Conservation (phyloP, 2,888 invertebrate species). For the Phengaris alcon region DNA sequence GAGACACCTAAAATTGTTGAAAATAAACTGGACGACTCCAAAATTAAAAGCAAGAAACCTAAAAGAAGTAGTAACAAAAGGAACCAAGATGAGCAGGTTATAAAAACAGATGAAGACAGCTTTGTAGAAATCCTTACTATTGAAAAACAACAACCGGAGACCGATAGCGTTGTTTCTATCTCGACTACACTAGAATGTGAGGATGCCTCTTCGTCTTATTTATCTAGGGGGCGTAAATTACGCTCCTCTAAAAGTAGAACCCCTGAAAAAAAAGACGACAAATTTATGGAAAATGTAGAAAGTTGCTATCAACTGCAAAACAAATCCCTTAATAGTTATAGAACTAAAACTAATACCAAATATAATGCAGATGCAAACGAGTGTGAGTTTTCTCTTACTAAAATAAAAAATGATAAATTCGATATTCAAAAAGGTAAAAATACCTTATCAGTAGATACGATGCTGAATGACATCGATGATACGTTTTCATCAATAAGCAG, state of each 20-base stretch:
- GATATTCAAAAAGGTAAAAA: conserved; percentile 32
- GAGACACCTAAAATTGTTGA: conserved; percentile 43
- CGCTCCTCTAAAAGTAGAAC: conserved; percentile 56
- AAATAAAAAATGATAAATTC: conserved; percentile 25
- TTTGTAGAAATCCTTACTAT: conserved; percentile 74
- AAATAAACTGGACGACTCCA: conserved; percentile 52
- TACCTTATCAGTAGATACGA: conserved; percentile 30
- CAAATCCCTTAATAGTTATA: not conserved
- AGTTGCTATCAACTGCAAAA: conserved; percentile 40
- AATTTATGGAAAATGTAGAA: conserved; percentile 44
- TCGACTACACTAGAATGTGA: conserved; percentile 61
- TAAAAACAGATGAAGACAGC: conserved; percentile 65
- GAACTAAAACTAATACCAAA: conserved; percentile 9
- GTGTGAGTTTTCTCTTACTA: conserved; percentile 25
- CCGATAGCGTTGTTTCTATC: conserved; percentile 67
- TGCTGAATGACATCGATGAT: conserved; percentile 13
- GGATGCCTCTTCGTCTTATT: conserved; percentile 51
- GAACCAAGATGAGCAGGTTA: conserved; percentile 54
- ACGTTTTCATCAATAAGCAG: conserved; percentile 19
- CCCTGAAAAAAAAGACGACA: conserved; percentile 51
- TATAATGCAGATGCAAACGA: conserved; percentile 26
- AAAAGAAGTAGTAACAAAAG: conserved; percentile 55
- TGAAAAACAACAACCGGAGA: conserved; percentile 57
- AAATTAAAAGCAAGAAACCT: conserved; percentile 58
- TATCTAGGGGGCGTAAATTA: conserved; percentile 56